phyloP scores from a whole-genome alignment of 2,888 invertebrate species.

The Latrodectus hesperus region DNA sequence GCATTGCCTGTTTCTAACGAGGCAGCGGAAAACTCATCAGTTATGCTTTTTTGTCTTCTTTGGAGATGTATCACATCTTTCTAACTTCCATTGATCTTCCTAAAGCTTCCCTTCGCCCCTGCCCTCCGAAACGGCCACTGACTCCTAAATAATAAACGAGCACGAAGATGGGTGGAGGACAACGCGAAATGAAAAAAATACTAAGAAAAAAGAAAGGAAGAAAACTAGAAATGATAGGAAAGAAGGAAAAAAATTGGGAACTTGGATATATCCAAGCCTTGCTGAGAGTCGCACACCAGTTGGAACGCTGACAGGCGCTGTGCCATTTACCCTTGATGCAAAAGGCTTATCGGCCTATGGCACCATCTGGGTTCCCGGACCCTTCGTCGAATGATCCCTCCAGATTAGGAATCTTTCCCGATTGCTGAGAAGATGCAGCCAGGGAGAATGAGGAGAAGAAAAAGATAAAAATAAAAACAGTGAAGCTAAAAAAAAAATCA shows the following conservation, averaged over 20 bases:
- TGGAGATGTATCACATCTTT: slow-evolving; percentile 42
- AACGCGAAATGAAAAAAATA: slow-evolving; percentile 27
- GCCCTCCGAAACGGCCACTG: slow-evolving; percentile 43
- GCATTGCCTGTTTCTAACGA: slow-evolving; percentile 53
- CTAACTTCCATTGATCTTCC: slow-evolving; percentile 53
- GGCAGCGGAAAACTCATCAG: slow-evolving; percentile 59
- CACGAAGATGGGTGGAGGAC: slow-evolving; percentile 24
- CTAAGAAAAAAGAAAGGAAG: slow-evolving; percentile 11
- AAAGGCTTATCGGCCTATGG: slow-evolving; percentile 56
- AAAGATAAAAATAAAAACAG: slow-evolving; percentile 20
- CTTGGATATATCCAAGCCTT: slow-evolving; percentile 52
- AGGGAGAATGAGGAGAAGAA: slow-evolving; percentile 15
- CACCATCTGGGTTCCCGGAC: slow-evolving; percentile 62
- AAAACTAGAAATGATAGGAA: slow-evolving; percentile 29
- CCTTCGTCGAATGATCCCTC: slow-evolving; percentile 52
- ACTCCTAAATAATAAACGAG: slow-evolving; percentile 67
- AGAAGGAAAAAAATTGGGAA: background rate
- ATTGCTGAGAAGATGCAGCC: slow-evolving; percentile 47
- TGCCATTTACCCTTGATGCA: slow-evolving; percentile 65
- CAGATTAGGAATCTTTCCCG: slow-evolving; percentile 67
- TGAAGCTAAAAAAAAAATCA: background rate
- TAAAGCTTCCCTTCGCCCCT: background rate
- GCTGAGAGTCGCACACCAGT: slow-evolving; percentile 55
- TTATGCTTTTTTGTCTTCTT: slow-evolving; percentile 43
- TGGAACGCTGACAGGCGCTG: slow-evolving; percentile 67